Evolutionary conservation across 2,113 vertebrate genomes (phyloP).

Genomic region (Silurus asotus): DNA sequence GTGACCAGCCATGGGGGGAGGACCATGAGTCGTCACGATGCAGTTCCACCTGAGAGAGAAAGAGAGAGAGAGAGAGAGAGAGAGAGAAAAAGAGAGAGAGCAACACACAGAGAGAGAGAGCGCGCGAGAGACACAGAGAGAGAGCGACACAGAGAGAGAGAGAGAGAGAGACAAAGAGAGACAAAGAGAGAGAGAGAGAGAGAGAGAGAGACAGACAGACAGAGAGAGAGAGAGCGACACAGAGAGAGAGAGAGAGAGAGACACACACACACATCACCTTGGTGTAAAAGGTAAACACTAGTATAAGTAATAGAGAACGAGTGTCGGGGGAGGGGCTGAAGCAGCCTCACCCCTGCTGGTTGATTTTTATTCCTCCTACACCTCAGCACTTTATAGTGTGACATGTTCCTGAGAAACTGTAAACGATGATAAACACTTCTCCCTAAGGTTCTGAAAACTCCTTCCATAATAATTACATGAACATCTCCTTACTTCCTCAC

Average conservation of each 20-base stretch:
- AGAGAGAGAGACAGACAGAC: no score
- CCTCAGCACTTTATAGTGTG: neutral
- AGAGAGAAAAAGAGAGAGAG: neutral
- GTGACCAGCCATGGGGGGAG: slow-evolving; percentile 97
- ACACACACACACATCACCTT: neutral
- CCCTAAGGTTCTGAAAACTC: no score
- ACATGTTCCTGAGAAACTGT: neutral
- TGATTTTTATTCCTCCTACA: neutral
- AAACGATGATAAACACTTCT: neutral
- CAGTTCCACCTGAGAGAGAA: slow-evolving; percentile 90
- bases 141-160: no score
- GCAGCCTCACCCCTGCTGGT: neutral
- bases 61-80: neutral
- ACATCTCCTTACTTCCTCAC: neutral
- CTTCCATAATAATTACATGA: no score
- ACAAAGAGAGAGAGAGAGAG: neutral
- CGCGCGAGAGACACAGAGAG: no score
- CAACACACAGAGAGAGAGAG: no score
- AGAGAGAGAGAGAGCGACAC: neutral
- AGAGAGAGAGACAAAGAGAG: neutral
- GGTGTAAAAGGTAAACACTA: neutral
- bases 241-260: neutral
- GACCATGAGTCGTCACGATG: slow-evolving; percentile 94
- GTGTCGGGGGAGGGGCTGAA: neutral
- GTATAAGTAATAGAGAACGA: neutral